Percentiles rank a stretch among this genome's conserved stretches.
These are phyloP conservation scores for Sebastes itinus DNA, from an alignment of 2,797 vertebrate species.

Conservation along the genomic window DNA sequence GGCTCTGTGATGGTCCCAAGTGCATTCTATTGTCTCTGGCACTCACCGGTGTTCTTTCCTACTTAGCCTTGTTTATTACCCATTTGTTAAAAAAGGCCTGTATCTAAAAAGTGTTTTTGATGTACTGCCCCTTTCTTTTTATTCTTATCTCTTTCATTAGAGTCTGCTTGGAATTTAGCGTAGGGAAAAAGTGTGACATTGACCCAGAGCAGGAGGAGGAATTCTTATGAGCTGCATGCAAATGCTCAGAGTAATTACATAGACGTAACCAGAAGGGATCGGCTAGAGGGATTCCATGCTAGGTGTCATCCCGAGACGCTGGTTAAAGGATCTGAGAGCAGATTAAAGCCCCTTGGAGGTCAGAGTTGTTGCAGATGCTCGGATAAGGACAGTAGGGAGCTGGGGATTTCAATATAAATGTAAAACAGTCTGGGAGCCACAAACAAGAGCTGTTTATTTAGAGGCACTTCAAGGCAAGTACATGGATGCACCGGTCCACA, in stretches of 20 bases:
- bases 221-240: slow-evolving; percentile 23
- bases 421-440: slow-evolving; percentile 66
- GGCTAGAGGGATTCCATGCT: slow-evolving; percentile 16
- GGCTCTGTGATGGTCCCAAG: background rate
- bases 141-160: background rate
- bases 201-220: slow-evolving; percentile 25
- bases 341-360: slow-evolving; percentile 58
- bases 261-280: slow-evolving; percentile 17
- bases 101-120: slow-evolving; percentile 39
- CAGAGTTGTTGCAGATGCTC: slow-evolving; percentile 36
- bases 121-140: background rate
- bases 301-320: slow-evolving; percentile 21
- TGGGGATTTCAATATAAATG: slow-evolving; percentile 79
- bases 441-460: slow-evolving; percentile 51
- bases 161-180: background rate
- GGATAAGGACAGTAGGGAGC: slow-evolving; percentile 34
- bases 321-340: slow-evolving; percentile 46
- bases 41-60: background rate
- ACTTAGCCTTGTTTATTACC: slow-evolving; percentile 37
- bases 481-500: slow-evolving; percentile 2
- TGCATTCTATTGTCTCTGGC: background rate
- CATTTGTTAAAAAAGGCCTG: background rate
- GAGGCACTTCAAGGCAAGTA: slow-evolving; percentile 29
- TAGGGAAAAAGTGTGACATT: slow-evolving; percentile 42
- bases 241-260: slow-evolving; percentile 40